A percentile compares a stretch with the other conserved stretches of the same genome.
Conservation (phyloP, 2,113 vertebrate species). For the Coturnix japonica region DNA sequence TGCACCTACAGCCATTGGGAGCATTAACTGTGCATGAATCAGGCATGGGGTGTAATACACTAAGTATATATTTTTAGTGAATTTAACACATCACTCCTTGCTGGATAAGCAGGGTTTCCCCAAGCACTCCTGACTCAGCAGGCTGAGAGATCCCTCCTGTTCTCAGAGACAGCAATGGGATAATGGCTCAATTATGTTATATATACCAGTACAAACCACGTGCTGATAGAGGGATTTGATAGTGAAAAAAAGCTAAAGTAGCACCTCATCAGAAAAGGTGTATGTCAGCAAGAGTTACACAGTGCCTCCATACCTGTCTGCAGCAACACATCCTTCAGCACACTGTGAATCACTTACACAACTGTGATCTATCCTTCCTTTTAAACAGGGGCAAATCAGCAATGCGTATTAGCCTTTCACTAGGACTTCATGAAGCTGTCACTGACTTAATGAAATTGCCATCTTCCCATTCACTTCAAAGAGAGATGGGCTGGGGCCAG, state of each 20-base stretch:
- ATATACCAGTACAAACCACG: background rate
- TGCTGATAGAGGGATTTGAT: background rate
- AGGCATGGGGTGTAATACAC: background rate
- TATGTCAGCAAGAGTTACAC: background rate
- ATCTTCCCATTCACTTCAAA: slow-evolving; percentile 35
- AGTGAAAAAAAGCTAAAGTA: background rate
- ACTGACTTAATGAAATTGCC: slow-evolving; percentile 33
- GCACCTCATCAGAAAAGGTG: background rate
- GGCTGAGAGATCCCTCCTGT: fast-evolving
- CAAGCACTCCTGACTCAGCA: background rate
- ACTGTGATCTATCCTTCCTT: background rate
- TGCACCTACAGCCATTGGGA: fast-evolving
- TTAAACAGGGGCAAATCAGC: background rate
- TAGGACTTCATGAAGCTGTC: slow-evolving; percentile 25
- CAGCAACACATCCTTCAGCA: background rate
- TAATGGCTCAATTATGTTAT: background rate
- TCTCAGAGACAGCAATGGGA: background rate
- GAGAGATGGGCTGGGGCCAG: slow-evolving; percentile 31
- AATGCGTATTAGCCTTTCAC: background rate
- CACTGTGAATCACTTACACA: background rate
- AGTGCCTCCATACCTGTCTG: background rate
- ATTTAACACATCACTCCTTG: background rate
- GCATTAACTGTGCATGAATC: background rate
- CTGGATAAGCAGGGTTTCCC: background rate
- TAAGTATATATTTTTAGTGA: background rate